A percentile compares a stretch with the other conserved stretches of the same genome.
phyloP scores from a whole-genome alignment of 2,888 invertebrate species.

The Stenodema calcarata region DNA sequence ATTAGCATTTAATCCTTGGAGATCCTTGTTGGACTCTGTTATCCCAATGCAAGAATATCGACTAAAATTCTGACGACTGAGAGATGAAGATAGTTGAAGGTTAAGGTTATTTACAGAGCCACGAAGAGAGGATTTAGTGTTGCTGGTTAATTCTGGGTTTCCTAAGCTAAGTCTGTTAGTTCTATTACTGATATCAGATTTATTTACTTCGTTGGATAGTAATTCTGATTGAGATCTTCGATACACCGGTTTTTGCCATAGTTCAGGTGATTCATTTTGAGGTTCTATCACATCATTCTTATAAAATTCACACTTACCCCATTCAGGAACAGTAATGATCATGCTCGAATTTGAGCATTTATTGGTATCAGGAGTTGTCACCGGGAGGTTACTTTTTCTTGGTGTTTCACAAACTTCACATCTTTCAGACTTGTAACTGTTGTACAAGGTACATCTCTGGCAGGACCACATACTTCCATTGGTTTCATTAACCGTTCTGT shows the following conservation, averaged over 20 bases:
- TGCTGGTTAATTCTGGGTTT: slow-evolving; percentile 56
- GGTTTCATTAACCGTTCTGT: not conserved
- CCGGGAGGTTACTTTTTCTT: slow-evolving; percentile 60
- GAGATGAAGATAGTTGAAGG: slow-evolving; percentile 60
- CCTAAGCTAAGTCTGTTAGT: slow-evolving; percentile 55
- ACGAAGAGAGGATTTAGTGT: slow-evolving; percentile 59
- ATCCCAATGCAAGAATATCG: slow-evolving; percentile 60
- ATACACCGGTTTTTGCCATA: slow-evolving; percentile 62
- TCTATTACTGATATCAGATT: slow-evolving; percentile 52
- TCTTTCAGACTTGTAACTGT: slow-evolving; percentile 70
- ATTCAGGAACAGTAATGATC: slow-evolving; percentile 64
- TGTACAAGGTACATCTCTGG: slow-evolving; percentile 74
- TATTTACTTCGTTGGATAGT: slow-evolving; percentile 59
- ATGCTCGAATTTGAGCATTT: slow-evolving; percentile 56
- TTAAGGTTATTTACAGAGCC: slow-evolving; percentile 64
- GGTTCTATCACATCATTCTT: slow-evolving; percentile 35
- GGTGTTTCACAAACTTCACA: slow-evolving; percentile 81
- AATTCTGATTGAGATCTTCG: slow-evolving; percentile 65
- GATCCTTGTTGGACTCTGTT: slow-evolving; percentile 58
- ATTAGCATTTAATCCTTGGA: slow-evolving; percentile 23
- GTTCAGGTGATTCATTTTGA: slow-evolving; percentile 59
- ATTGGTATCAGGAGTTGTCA: slow-evolving; percentile 61
- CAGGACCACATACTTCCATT: slow-evolving; percentile 61
- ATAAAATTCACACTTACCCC: slow-evolving; percentile 62
- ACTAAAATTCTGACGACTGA: slow-evolving; percentile 54